These are phyloP conservation scores for Artibeus jamaicensis DNA, from an alignment of 2,797 vertebrate species.

Conservation along the genomic window DNA sequence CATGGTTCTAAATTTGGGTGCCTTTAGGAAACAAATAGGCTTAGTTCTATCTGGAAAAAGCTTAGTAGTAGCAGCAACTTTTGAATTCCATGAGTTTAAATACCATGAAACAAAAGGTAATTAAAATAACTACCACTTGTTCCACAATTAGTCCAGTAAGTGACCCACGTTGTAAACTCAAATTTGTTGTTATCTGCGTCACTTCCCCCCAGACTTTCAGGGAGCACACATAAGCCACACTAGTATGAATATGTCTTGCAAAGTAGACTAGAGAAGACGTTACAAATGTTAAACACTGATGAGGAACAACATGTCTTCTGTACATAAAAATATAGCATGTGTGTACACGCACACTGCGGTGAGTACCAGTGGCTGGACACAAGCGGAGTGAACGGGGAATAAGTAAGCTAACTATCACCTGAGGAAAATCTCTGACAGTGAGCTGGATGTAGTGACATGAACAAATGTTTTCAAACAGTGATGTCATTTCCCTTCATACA, in stretches of 20 bases:
- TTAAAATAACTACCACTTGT: slow-evolving; percentile 3
- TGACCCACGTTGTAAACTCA: neutral
- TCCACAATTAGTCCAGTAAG: neutral
- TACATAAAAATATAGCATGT: neutral
- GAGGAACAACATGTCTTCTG: neutral
- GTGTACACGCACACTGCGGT: accelerated
- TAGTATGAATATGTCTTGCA: neutral
- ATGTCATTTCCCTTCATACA: neutral
- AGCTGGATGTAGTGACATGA: neutral
- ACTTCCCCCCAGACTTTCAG: neutral
- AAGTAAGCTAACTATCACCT: neutral
- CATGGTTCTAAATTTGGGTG: neutral
- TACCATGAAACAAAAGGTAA: slow-evolving; percentile 26
- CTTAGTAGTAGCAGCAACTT: neutral
- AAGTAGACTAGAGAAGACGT: neutral
- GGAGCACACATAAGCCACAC: neutral
- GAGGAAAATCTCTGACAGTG: neutral
- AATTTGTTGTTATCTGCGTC: neutral
- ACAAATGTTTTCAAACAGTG: slow-evolving; percentile 29
- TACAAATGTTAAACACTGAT: neutral
- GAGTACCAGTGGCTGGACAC: no score
- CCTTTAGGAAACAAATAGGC: slow-evolving; percentile 46
- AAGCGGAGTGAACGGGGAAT: neutral
- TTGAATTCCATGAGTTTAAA: slow-evolving; percentile 40
- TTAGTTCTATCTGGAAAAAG: slow-evolving; percentile 30